Percentiles rank a stretch among this genome's conserved stretches.
Evolutionary conservation across 2,888 invertebrate species (phyloP).

Genomic region (Argyresthia goedartella): DNA sequence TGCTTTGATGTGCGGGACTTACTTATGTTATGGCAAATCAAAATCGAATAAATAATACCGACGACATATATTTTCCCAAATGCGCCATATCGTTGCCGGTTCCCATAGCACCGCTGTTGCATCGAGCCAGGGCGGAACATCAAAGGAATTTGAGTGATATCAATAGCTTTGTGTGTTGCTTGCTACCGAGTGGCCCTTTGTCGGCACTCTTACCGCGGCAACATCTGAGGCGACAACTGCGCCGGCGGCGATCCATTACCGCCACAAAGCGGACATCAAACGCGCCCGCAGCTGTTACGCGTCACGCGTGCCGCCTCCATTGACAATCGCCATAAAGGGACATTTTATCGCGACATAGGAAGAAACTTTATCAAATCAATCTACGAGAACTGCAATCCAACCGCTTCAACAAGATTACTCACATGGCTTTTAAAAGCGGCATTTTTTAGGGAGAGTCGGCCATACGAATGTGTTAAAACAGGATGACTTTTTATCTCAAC

Average conservation of each 20-base stretch:
- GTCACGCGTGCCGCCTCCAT: slow-evolving; percentile 47
- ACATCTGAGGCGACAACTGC: slow-evolving; percentile 29
- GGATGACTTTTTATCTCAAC: background rate
- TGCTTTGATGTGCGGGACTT: no score
- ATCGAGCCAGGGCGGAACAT: background rate
- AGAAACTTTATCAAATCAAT: no score
- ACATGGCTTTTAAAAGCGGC: no score
- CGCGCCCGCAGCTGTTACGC: slow-evolving; percentile 39
- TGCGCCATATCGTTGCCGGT: background rate
- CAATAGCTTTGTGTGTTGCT: slow-evolving; percentile 49
- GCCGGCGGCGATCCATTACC: slow-evolving; percentile 47
- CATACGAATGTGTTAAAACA: no score
- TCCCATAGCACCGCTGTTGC: background rate
- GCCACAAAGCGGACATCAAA: slow-evolving; percentile 53
- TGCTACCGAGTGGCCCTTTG: slow-evolving; percentile 55
- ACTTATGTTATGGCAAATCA: no score
- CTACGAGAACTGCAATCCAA: no score
- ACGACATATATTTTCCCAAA: background rate
- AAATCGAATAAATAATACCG: no score
- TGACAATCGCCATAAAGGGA: slow-evolving; percentile 4
- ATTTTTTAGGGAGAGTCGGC: no score
- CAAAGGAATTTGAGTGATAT: slow-evolving; percentile 62
- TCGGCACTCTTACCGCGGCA: slow-evolving; percentile 35
- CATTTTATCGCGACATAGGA: slow-evolving; percentile 8
- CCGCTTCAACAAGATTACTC: no score